These are phyloP conservation scores for Atrina japonica DNA, from an alignment of 2,888 invertebrate species.

Conservation along the genomic window DNA sequence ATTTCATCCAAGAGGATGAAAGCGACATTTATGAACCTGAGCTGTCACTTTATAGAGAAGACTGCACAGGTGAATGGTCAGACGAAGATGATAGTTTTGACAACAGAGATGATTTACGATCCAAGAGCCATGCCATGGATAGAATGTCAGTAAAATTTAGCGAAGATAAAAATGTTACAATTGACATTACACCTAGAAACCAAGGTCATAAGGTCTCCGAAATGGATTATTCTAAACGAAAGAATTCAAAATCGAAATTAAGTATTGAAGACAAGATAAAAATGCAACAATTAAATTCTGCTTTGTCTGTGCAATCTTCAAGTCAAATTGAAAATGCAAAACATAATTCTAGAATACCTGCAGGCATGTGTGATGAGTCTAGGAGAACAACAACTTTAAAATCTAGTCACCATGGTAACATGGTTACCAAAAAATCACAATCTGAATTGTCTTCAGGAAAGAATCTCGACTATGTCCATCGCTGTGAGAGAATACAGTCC, in stretches of 20 bases:
- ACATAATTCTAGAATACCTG: not conserved
- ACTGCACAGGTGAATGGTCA: conserved; percentile 11
- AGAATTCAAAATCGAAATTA: not conserved
- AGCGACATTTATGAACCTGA: no score
- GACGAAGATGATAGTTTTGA: conserved; percentile 17
- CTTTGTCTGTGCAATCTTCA: not conserved
- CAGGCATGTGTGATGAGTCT: not conserved
- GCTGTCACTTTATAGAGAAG: not conserved
- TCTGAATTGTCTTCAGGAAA: not conserved
- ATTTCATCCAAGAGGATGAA: no score
- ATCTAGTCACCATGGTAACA: conserved; percentile 1
- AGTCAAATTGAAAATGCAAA: not conserved
- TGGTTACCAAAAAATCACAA: not conserved
- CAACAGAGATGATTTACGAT: not conserved
- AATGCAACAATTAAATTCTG: not conserved
- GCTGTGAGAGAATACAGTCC: conserved; percentile 24
- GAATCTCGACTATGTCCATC: not conserved
- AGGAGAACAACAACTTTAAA: not conserved
- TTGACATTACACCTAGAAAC: conserved; percentile 68
- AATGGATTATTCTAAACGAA: not conserved
- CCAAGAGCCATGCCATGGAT: conserved; percentile 27
- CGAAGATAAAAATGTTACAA: conserved; percentile 63
- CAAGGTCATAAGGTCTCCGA: conserved; percentile 58
- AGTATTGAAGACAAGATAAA: conserved; percentile 1
- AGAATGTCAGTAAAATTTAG: conserved; percentile 57